Base-by-base conservation (phyloP, 1,140 invertebrate genomes). In the Penaeus vannamei region DNA sequence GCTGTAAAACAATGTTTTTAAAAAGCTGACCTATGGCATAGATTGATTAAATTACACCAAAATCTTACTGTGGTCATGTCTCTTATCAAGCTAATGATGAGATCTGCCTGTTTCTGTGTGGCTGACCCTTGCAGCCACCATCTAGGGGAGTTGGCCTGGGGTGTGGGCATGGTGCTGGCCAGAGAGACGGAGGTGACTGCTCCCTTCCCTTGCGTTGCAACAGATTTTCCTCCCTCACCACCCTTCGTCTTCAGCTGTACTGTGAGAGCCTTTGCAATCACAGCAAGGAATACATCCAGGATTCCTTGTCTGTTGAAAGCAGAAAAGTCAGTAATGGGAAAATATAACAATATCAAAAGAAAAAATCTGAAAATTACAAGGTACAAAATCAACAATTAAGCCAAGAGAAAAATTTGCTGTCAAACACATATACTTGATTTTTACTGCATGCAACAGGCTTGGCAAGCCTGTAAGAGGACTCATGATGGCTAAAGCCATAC, bases 101-200 rank as follows among this genome's bases (percentile, higher is more conserved):
- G 96, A 93, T 97, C 96, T 8, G 98, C 97, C 79, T 98, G 95
- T 92, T 97, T 97, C 87, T 95, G 94, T 14, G 96, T 95, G 91
- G 97, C 97, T 77, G 95, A 94, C 1, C 98, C 98, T 90, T 96
- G 94, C 89, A 98, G 94, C 95, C 97, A 99, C 98, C 98, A 98
- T 77, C 95, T 92, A n/a, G 93, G 87, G 76, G 95, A 93, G 83
- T 92, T 90, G 61, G 93, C 93, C 90, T 95, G 95, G 76, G 94
- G 94, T 0, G 94, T 93, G 88, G 95, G 94, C 86, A 95, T 94
- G 81, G 94, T 94, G 1, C 94, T 94, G 22, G 94, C 94, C 62
- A 96, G 92, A 1, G 94, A 94, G 79, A 95, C 93, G 0, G 95
- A 94, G 91, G 95, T 95, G 76, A 96, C 91, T 66, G 95, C 95